These are phyloP conservation scores for Drosophila grimshawi DNA, from an alignment of 1,140 invertebrate species.

Conservation along the genomic window DNA sequence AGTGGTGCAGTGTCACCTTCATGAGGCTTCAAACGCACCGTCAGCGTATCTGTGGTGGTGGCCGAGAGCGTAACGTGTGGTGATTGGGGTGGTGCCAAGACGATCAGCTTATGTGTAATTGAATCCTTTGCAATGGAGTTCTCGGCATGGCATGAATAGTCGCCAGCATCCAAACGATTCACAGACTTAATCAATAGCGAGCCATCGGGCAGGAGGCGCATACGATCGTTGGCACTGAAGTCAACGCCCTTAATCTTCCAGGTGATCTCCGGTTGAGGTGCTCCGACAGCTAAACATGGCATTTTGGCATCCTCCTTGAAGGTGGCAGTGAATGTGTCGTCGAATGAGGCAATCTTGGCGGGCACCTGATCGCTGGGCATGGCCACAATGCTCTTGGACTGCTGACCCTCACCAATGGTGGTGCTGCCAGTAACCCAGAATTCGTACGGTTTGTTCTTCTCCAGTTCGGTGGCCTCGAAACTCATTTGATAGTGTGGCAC, in stretches of 20 bases:
- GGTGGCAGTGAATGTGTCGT: slow-evolving; percentile 94
- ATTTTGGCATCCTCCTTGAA: slow-evolving; percentile 96
- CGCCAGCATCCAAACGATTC: slow-evolving; percentile 94
- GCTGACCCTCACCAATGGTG: slow-evolving; percentile 95
- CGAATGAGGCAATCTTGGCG: slow-evolving; percentile 96
- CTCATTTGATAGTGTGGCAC: slow-evolving; percentile 88
- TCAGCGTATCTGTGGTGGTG: slow-evolving; percentile 93
- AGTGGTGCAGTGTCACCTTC: slow-evolving; percentile 90
- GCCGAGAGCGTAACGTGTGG: slow-evolving; percentile 91
- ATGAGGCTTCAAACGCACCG: slow-evolving; percentile 91
- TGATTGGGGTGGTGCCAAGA: slow-evolving; percentile 93
- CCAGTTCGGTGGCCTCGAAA: slow-evolving; percentile 93
- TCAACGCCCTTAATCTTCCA: slow-evolving; percentile 90
- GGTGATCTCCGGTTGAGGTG: slow-evolving; percentile 93
- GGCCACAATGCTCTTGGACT: slow-evolving; percentile 93
- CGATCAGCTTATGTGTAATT: slow-evolving; percentile 94
- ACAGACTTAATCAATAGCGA: slow-evolving; percentile 95
- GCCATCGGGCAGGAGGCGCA: slow-evolving; percentile 93
- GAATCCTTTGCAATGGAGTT: slow-evolving; percentile 96
- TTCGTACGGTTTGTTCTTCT: slow-evolving; percentile 92
- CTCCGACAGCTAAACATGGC: slow-evolving; percentile 95
- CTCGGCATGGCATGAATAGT: slow-evolving; percentile 96
- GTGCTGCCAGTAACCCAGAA: slow-evolving; percentile 98
- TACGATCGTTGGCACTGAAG: slow-evolving; percentile 87
- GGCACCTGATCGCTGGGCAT: slow-evolving; percentile 94